Base-by-base conservation (phyloP, 2,888 invertebrate species). In the Cinara cedri region DNA sequence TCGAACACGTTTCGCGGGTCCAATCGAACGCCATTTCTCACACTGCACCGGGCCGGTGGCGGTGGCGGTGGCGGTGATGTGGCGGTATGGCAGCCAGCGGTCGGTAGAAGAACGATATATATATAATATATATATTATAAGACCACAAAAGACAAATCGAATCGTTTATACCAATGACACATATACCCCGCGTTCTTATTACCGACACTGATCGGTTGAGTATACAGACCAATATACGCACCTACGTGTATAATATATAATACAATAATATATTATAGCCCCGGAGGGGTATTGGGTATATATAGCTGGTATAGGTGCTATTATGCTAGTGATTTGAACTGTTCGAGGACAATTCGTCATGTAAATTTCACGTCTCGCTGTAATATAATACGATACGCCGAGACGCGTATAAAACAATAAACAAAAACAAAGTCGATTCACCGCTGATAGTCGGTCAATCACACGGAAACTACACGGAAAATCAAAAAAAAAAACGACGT, bases 71-170 rank as follows among this genome's bases (percentile, higher is more conserved):
- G n/a, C n/a, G n/a, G n/a, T n/a, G n/a, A n/a, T 16, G 16, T 16
- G 46, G 49, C 10, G 51, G n/a, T n/a, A n/a, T n/a, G n/a, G 34
- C n/a, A 19, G 42, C 3, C 26, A 26, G 51, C 14, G 34, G 49
- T 2, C 26, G 65, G 6, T 24, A 44, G 24, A n/a, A 10, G 60
- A 60, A 75, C 10, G 21, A 62, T 26, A 44, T 62, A 62, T 51
- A 24, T 51, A 44, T 46, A 49, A 60, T 34, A 26, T 57, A 24
- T 49, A 44, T 49, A 46, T 49, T 60, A 74, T n/a, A 55, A 75
- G 55, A 66, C 75, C 75, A 26, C 75, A 75, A 66, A 55, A 75
- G 75, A 75, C 75, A 75, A 66, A 75, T 75, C 75, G 75, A 55
- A 75, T 66, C 75, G 66, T 66, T 66, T 75, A 75, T 75, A 65